Conservation (phyloP, 2,113 vertebrate species). For the Ctenodactylus gundi region DNA sequence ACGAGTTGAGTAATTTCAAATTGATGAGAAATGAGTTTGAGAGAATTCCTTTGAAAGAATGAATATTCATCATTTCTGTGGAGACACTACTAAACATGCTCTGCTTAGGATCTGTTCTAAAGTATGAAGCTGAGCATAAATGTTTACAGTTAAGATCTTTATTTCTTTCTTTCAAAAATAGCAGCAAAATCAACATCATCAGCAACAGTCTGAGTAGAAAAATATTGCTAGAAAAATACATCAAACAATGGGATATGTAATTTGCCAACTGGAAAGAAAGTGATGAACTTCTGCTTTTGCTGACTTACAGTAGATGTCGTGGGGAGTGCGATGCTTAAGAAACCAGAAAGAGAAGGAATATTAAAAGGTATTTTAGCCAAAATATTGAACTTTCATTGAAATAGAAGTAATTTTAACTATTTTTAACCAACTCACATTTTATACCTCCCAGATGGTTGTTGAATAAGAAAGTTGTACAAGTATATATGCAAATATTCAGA, state of each 20-base stretch:
- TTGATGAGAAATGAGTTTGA: neutral
- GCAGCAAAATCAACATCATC: conserved; percentile 9
- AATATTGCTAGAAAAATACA: neutral
- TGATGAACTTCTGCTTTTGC: neutral
- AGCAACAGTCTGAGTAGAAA: neutral
- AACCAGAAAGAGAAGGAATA: neutral
- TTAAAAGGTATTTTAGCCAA: conserved; percentile 15
- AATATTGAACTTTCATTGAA: conserved; percentile 15
- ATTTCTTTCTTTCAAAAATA: conserved; percentile 21
- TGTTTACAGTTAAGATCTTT: conserved; percentile 8
- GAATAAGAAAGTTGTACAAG: conserved; percentile 22
- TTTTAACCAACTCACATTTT: conserved; percentile 11
- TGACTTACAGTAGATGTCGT: neutral
- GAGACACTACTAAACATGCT: neutral
- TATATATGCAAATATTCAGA: neutral
- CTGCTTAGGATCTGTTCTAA: neutral
- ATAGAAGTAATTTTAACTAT: conserved; percentile 2
- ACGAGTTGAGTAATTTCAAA: neutral
- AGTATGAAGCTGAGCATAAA: neutral
- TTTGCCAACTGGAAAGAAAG: conserved; percentile 23
- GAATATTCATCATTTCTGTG: neutral
- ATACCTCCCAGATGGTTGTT: neutral
- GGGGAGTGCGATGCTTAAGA: neutral
- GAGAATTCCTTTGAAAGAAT: neutral
- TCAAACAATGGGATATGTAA: neutral